Evolutionary conservation across 2,113 vertebrate genomes (phyloP), one percentile per base, ranked within the genome.

Genomic region (Takifugu bimaculatus): DNA sequence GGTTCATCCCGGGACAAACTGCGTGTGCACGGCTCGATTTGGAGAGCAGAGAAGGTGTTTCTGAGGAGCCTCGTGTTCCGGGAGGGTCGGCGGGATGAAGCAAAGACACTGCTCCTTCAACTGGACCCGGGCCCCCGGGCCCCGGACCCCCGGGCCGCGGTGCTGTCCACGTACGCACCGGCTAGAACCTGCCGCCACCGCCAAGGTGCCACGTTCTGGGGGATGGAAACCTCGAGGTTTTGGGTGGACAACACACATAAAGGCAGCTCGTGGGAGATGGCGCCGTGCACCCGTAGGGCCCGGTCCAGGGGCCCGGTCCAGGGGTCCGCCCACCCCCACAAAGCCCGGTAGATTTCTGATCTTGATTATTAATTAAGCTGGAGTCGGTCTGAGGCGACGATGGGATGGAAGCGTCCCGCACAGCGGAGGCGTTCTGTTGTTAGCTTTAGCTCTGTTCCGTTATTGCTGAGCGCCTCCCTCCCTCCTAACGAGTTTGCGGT

Each of bases 341-440:
- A 20, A 20, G 20, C 20, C 20, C 20, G 20, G 20, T 20, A 1
- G 20, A 20, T 20, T 20, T 20, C 20, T 20, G 20, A 77, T 86
- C 87, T 70, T 86, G 89, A 90, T 94, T 90, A 94, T 94, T 93
- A 91, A 94, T 94, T 93, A 94, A 94, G 92, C 90, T 91, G 90
- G 88, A 87, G 85, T 84, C 82, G 91, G 91, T 92, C 93, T 90
- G 93, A 91, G 92, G 88, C 85, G 20, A 20, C 20, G 20, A 20
- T 20, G 20, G 20, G 20, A 20, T 20, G 20, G 20, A 20, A 20
- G 20, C 20, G 20, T 20, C 20, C 20, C 20, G 20, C 20, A 20
- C 20, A 20, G 20, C 20, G 20, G 20, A 20, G 20, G 20, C 20
- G 20, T 20, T 20, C 83, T 88, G 75, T 83, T 87, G 79, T 83